phyloP scores from a whole-genome alignment of 2,888 invertebrate genomes.

The Caenorhabditis imperialis region DNA sequence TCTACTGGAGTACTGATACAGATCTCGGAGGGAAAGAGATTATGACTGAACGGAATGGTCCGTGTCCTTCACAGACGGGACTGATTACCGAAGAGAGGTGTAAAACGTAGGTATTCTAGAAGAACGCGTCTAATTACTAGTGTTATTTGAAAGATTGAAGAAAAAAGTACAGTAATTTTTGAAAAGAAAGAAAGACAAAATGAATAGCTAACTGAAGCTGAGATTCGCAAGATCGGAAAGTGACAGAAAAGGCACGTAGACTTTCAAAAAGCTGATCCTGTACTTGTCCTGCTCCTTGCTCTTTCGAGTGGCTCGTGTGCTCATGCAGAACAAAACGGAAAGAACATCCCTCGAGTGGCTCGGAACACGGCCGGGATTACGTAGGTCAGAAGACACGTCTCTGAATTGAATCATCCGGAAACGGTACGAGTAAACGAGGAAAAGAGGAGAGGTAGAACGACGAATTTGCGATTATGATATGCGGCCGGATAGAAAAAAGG shows the following conservation, averaged over 20 bases:
- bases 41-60: neutral
- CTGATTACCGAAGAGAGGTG: too few species aligned
- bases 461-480: slow-evolving; percentile 50
- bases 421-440: slow-evolving; percentile 1
- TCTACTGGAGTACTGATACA: too few species aligned
- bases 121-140: too few species aligned
- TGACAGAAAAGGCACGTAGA: slow-evolving; percentile 6
- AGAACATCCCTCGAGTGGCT: slow-evolving; percentile 16
- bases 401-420: too few species aligned
- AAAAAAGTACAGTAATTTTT: neutral
- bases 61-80: slow-evolving; percentile 10
- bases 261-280: slow-evolving; percentile 8
- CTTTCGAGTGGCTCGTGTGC: slow-evolving; percentile 35
- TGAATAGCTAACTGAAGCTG: neutral
- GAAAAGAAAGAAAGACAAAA: too few species aligned
- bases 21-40: too few species aligned
- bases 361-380: slow-evolving; percentile 8
- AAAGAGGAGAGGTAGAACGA: slow-evolving; percentile 10
- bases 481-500: neutral
- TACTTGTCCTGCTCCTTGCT: slow-evolving; percentile 48
- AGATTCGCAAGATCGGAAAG: neutral
- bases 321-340: slow-evolving; percentile 26
- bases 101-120: too few species aligned
- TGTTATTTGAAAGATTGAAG: neutral
- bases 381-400: too few species aligned